Evolutionary conservation across 2,797 vertebrate species (phyloP), one percentile per base, ranked within the genome.

Genomic region (Peromyscus aztecus): DNA sequence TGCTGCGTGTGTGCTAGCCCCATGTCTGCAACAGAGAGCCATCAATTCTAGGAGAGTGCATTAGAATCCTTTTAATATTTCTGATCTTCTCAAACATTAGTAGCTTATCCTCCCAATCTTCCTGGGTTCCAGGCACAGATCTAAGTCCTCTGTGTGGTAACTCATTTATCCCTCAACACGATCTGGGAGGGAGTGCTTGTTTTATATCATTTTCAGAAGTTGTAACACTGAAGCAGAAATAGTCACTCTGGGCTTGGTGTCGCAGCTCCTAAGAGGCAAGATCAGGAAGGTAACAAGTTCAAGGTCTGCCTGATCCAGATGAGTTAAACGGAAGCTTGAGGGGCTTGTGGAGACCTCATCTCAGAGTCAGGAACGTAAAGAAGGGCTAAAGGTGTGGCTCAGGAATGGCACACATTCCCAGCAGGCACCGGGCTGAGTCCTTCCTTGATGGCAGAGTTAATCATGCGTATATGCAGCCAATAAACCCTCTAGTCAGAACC

Each of bases 11-110:
- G 12, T 49, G 43, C 61, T 29, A 81, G 34, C 10, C 37, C 67
- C 2, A 27, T 37, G 82, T 73, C 14, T 90, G 1, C 24, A 71
- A 31, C 67, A n/a, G 40, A 67, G 13, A 34, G 73, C 77, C 61
- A 43, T 19, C 75, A 19, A 37, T 34, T 97, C 73, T 77, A 76
- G 34, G 11, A 90, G 27, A 91, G 89, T 4, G 43, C 3, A 37
- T 10, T 95, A 4, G 17, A 91, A 75, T 71, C 82, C 29, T 75
- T 93, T 88, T 21, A 94, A 6, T 65, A 73, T 89, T 93, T 96
- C 69, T 91, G 19, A 75, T 75, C 46, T 95, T 92, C 96, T 89
- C 7, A 69, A 86, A 86, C 27, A 89, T n/a, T 89, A 80, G 23
- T 63, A 88, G 6, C 19, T 89, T 27, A 16, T 57, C 90, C 86